Conservation (phyloP, 2,888 invertebrate species). For the Taenaris catops region DNA sequence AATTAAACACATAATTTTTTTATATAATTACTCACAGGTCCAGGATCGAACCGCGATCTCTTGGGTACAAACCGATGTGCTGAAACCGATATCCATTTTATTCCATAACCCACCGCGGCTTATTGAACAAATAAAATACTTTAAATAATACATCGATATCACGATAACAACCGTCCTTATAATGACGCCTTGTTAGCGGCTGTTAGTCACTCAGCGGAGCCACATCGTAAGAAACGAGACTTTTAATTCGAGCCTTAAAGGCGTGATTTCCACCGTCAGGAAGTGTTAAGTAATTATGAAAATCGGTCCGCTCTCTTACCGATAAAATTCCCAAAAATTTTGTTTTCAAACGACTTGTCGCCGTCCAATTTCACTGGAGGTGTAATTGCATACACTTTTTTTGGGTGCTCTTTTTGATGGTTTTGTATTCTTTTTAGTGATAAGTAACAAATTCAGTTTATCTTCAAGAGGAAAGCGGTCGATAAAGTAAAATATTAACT, state of each 20-base stretch:
- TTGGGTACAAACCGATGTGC: too few species aligned
- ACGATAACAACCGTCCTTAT: slow-evolving; percentile 68
- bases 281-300: slow-evolving; percentile 69
- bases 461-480: too few species aligned
- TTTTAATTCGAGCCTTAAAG: slow-evolving; percentile 66
- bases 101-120: too few species aligned
- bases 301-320: slow-evolving; percentile 42
- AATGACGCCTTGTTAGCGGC: slow-evolving; percentile 70
- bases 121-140: too few species aligned
- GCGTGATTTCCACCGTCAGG: slow-evolving; percentile 65
- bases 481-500: too few species aligned
- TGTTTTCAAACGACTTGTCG: slow-evolving; percentile 41
- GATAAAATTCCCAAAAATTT: slow-evolving; percentile 38
- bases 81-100: too few species aligned
- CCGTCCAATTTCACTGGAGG: slow-evolving; percentile 28
- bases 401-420: too few species aligned
- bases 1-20: too few species aligned
- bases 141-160: slow-evolving; percentile 20
- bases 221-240: slow-evolving; percentile 52
- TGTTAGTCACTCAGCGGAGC: slow-evolving; percentile 59
- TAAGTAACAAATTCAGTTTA: too few species aligned
- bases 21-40: too few species aligned
- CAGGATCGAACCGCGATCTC: too few species aligned
- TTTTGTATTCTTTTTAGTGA: too few species aligned
- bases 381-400: slow-evolving; percentile 16